A percentile compares a stretch with the other conserved stretches of the same genome.
Conservation (phyloP, 2,797 vertebrate species). For the Pipistrellus pygmaeus region DNA sequence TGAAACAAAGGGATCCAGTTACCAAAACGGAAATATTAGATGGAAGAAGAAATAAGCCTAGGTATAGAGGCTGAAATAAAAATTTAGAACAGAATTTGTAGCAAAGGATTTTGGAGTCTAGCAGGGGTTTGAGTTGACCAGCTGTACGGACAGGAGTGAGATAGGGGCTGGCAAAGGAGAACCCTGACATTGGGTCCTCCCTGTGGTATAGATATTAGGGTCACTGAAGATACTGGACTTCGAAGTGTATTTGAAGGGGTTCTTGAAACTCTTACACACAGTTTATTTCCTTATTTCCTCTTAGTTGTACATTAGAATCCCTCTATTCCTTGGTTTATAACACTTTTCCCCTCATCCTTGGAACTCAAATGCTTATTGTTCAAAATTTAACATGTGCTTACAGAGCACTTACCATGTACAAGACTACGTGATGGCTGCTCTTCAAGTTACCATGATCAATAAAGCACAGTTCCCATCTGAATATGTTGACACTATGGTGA, state of each 20-base stretch:
- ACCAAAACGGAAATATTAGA: background rate
- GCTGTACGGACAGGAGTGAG: background rate
- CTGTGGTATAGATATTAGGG: background rate
- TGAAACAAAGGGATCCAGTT: background rate
- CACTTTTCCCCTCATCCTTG: background rate
- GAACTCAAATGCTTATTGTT: background rate
- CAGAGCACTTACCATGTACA: background rate
- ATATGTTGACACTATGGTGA: fast-evolving
- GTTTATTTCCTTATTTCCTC: background rate
- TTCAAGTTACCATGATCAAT: fast-evolving
- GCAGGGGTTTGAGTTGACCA: background rate
- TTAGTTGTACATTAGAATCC: background rate
- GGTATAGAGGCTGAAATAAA: background rate
- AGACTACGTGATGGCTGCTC: too few relatives aligned
- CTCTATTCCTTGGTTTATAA: background rate
- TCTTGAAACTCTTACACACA: background rate
- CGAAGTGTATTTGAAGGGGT: background rate
- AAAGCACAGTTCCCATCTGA: background rate
- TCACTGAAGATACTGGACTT: background rate
- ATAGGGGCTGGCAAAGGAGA: background rate
- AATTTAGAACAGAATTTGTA: background rate
- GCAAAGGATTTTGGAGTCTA: background rate
- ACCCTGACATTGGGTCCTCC: background rate
- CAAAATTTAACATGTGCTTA: background rate
- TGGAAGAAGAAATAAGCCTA: background rate